Percentiles rank a stretch among this genome's conserved stretches.
These are phyloP conservation scores for Aphelocoma californica DNA, from an alignment of 2,797 vertebrate species.

Conservation along the genomic window DNA sequence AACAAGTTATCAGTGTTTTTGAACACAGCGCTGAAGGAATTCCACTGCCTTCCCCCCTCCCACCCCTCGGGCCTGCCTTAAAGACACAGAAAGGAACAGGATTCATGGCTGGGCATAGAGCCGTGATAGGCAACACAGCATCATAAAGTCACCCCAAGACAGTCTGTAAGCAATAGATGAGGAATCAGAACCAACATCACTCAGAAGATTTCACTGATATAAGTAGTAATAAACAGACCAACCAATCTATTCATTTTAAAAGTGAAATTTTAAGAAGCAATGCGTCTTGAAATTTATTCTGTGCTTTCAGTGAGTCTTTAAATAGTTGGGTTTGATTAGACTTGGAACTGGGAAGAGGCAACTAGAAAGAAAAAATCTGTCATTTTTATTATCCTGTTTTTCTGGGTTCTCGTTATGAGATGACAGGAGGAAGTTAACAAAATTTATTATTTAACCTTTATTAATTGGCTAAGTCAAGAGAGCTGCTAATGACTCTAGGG, in stretches of 20 bases:
- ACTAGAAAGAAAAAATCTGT: not conserved
- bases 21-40: too few relatives aligned
- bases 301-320: not conserved
- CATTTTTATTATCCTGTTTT: not conserved
- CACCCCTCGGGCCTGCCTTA: too few relatives aligned
- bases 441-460: not conserved
- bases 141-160: too few relatives aligned
- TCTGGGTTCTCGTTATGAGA: not conserved
- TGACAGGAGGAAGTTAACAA: not conserved
- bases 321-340: not conserved
- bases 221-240: not conserved
- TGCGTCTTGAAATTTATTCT: not conserved
- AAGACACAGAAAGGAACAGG: too few relatives aligned
- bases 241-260: not conserved
- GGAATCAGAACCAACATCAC: not conserved
- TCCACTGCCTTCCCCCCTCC: too few relatives aligned
- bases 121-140: too few relatives aligned
- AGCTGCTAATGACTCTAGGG: not conserved
- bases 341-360: not conserved
- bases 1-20: too few relatives aligned
- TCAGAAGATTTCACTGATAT: not conserved
- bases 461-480: not conserved
- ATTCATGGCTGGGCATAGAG: too few relatives aligned
- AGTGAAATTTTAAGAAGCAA: not conserved
- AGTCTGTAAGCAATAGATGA: not conserved